Conservation (phyloP, 2,113 vertebrate species). For the Leptosomus discolor region DNA sequence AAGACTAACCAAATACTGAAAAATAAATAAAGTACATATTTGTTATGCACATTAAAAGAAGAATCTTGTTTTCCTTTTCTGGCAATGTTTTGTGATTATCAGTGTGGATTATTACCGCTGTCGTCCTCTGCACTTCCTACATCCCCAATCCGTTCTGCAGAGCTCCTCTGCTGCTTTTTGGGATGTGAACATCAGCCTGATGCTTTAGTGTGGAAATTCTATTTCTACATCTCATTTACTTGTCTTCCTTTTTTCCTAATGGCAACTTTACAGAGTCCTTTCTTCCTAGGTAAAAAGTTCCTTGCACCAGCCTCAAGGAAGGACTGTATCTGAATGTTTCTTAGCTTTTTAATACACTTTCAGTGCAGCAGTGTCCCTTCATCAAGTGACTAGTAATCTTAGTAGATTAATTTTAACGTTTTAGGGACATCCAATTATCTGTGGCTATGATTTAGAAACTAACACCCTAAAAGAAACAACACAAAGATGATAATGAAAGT, state of each 20-base stretch:
- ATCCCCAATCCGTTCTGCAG: not conserved
- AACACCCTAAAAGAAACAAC: not conserved
- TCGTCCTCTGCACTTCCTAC: not conserved
- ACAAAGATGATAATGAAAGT: not conserved
- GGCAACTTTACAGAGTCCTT: not conserved
- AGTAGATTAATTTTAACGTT: not conserved
- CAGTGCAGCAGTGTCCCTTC: not conserved
- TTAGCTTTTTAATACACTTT: not conserved
- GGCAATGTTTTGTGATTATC: not conserved
- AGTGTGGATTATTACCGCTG: not conserved
- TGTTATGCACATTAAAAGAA: not conserved
- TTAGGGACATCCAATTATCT: not conserved
- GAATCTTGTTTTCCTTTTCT: not conserved
- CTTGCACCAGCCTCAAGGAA: not conserved
- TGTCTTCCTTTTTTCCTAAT: not conserved
- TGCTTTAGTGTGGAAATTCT: not conserved
- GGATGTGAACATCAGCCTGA: not conserved
- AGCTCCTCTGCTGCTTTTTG: not conserved
- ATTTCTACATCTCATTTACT: not conserved
- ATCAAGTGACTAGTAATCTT: not conserved
- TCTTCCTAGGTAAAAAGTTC: not conserved
- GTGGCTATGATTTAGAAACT: not conserved
- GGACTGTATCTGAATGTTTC: not conserved
- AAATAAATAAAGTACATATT: not conserved
- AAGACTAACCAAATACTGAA: not conserved